phyloP scores from a whole-genome alignment of 2,888 invertebrate genomes.

The Agriopis aurantiaria region DNA sequence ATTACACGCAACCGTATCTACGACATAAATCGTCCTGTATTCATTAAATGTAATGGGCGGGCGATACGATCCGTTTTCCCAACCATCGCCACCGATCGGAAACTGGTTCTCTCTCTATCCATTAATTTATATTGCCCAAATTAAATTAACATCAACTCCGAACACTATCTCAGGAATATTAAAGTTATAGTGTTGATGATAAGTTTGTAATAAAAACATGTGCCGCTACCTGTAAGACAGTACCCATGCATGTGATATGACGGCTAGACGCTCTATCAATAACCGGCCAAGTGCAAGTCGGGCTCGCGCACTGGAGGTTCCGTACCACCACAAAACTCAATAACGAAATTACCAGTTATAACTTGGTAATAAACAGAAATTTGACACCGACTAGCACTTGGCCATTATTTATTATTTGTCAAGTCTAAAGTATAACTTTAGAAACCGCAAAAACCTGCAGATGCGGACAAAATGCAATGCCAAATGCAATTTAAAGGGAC shows the following conservation, averaged over 20 bases:
- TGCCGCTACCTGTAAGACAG: constrained; percentile 36
- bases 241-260: constrained; percentile 24
- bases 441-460: too few relatives aligned
- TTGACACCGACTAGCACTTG: too few relatives aligned
- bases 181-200: constrained; percentile 57
- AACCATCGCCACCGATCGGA: constrained; percentile 62
- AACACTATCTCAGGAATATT: constrained; percentile 69
- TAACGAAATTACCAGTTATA: too few relatives aligned
- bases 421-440: too few relatives aligned
- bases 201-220: constrained; percentile 47
- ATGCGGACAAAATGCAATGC: too few relatives aligned
- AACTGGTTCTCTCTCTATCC: constrained; percentile 71
- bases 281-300: too few relatives aligned
- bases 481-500: too few relatives aligned
- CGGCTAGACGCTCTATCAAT: neutral
- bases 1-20: constrained; percentile 70
- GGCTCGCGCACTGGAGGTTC: too few relatives aligned
- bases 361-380: too few relatives aligned
- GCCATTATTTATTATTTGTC: too few relatives aligned
- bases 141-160: constrained; percentile 73
- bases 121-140: constrained; percentile 79
- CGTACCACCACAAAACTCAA: too few relatives aligned
- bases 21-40: constrained; percentile 74
- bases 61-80: constrained; percentile 70
- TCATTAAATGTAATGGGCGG: constrained; percentile 78